A percentile compares a stretch with the other conserved stretches of the same genome.
phyloP scores from a whole-genome alignment of 2,888 invertebrate genomes.

The Mycalesis mineus region DNA sequence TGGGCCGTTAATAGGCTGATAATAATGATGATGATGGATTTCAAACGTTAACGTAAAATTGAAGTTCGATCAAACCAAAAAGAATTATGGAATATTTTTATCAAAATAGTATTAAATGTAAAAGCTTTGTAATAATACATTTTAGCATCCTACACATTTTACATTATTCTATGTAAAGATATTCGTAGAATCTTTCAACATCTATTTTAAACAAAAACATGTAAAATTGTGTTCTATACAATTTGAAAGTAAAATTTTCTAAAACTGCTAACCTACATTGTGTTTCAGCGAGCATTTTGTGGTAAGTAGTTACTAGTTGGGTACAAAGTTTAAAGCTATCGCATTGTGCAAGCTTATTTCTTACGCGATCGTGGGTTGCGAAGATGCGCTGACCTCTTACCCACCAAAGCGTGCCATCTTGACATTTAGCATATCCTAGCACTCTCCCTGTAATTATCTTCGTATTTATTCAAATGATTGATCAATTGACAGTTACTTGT shows the following conservation, averaged over 20 bases:
- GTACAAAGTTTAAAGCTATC: neutral
- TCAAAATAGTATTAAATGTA: too few species aligned
- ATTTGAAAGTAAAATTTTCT: neutral
- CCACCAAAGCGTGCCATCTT: constrained; percentile 31
- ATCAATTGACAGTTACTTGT: constrained; percentile 29
- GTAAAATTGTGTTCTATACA: neutral
- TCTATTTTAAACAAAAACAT: neutral
- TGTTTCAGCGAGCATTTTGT: neutral
- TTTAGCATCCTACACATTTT: too few species aligned
- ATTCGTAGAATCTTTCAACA: too few species aligned
- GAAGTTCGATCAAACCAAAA: too few species aligned
- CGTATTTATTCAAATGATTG: constrained; percentile 32
- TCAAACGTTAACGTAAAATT: too few species aligned
- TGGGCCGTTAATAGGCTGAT: too few species aligned
- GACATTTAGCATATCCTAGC: constrained; percentile 33
- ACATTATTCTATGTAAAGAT: too few species aligned
- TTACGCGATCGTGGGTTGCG: constrained; percentile 34
- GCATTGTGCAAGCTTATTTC: constrained; percentile 15
- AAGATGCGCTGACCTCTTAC: constrained; percentile 38
- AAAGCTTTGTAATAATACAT: too few species aligned
- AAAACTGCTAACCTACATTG: neutral
- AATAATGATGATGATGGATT: too few species aligned
- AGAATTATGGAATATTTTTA: too few species aligned
- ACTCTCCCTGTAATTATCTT: constrained; percentile 30
- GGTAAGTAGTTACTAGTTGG: neutral